These are phyloP conservation scores for Synanthedon vespiformis DNA, from an alignment of 2,888 invertebrate genomes.

Conservation along the genomic window DNA sequence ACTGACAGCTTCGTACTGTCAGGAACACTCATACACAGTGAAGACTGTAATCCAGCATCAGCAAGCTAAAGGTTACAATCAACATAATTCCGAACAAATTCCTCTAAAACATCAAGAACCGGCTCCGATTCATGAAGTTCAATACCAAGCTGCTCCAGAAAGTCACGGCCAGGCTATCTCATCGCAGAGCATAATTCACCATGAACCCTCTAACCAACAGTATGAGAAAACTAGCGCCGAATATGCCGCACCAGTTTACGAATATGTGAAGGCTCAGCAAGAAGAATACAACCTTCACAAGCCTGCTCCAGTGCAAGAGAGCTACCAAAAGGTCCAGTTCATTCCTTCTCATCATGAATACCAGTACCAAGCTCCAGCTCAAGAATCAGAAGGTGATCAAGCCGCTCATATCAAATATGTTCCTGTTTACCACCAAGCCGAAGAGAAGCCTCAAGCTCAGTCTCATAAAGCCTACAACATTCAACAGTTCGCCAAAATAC, in stretches of 20 bases:
- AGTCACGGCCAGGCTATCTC: slow-evolving; percentile 28
- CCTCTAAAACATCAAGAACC: slow-evolving; percentile 27
- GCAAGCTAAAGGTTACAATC: slow-evolving; percentile 31
- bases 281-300: slow-evolving; percentile 3
- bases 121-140: slow-evolving; percentile 29
- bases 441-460: slow-evolving; percentile 14
- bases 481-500: slow-evolving; percentile 11
- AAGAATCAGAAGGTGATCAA: not conserved
- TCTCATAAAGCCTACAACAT: slow-evolving; percentile 11
- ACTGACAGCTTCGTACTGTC: slow-evolving; percentile 26
- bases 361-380: not conserved
- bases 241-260: slow-evolving; percentile 34
- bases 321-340: slow-evolving; percentile 16
- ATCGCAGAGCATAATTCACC: slow-evolving; percentile 36
- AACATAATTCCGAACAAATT: slow-evolving; percentile 26
- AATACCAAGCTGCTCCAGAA: slow-evolving; percentile 11
- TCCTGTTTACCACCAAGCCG: not conserved
- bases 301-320: slow-evolving; percentile 21
- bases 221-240: slow-evolving; percentile 32
- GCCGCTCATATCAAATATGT: not conserved
- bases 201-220: slow-evolving; percentile 25
- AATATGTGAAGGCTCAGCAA: slow-evolving; percentile 25
- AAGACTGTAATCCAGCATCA: slow-evolving; percentile 31
- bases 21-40: slow-evolving; percentile 34
- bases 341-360: not conserved